Evolutionary conservation across 35 echinoderm and acorn worm species (phyloP).

Genomic region (Strongylocentrotus purpuratus): DNA sequence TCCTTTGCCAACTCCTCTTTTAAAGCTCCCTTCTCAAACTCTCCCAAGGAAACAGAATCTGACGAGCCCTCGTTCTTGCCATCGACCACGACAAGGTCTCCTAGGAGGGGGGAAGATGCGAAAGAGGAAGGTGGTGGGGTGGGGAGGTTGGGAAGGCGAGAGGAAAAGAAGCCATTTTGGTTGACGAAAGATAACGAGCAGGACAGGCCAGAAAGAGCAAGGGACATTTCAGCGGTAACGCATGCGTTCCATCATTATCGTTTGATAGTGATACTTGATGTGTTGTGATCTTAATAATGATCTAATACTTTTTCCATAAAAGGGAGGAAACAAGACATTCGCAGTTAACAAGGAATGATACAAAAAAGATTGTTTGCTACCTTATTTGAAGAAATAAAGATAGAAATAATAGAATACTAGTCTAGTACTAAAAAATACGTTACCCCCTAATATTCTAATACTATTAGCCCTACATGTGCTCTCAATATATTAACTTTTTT

Average conservation of each 20-base stretch:
- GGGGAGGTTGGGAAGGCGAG: background rate
- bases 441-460: no score
- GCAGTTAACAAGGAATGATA: no score
- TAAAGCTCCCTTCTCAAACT: background rate
- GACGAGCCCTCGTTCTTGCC: constrained; percentile 12
- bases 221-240: background rate
- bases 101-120: background rate
- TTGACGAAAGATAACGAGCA: background rate
- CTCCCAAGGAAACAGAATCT: background rate
- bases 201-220: background rate
- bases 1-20: constrained; percentile 12
- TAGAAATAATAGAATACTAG: no score
- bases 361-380: no score
- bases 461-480: no score
- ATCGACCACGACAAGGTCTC: background rate
- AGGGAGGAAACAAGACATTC: no score
- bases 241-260: background rate
- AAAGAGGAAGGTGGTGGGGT: background rate
- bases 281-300: background rate
- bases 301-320: background rate
- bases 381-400: no score
- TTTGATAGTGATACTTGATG: background rate
- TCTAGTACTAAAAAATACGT: no score
- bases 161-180: constrained; percentile 29
- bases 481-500: no score